Conservation (phyloP, 2,888 invertebrate species). For the Caenorhabditis panamensis region DNA sequence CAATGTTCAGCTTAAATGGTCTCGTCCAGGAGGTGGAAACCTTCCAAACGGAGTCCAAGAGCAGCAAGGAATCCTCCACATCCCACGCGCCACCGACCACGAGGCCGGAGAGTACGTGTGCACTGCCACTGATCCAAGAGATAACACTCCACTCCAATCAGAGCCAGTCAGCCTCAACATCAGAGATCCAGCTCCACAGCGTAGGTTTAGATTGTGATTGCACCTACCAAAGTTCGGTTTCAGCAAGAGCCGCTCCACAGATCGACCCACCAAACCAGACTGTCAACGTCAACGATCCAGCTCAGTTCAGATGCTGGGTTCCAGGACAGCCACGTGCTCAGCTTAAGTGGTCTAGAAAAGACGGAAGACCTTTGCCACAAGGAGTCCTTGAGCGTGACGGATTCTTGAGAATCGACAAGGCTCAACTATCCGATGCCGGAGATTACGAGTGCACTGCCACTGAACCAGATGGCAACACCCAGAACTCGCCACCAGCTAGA, state of each 20-base stretch:
- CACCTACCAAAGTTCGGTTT: neutral
- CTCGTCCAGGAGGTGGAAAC: constrained; percentile 63
- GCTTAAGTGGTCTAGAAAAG: constrained; percentile 84
- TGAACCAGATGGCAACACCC: constrained; percentile 81
- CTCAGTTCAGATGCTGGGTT: constrained; percentile 86
- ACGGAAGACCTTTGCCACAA: constrained; percentile 82
- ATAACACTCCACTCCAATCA: constrained; percentile 74
- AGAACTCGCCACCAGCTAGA: constrained; percentile 84
- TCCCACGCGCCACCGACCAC: constrained; percentile 60
- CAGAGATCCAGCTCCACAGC: constrained; percentile 55
- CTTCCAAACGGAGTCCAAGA: constrained; percentile 70
- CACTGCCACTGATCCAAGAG: constrained; percentile 84
- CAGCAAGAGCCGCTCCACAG: constrained; percentile 74
- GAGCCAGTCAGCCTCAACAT: constrained; percentile 65
- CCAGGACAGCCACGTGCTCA: constrained; percentile 85
- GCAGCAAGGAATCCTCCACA: constrained; percentile 71
- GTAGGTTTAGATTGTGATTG: neutral
- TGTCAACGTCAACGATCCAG: constrained; percentile 86
- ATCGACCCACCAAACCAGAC: constrained; percentile 85
- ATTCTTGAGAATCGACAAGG: constrained; percentile 87
- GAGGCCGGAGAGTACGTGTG: constrained; percentile 89
- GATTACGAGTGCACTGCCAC: constrained; percentile 89
- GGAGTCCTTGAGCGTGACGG: constrained; percentile 85
- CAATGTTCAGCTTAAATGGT: constrained; percentile 73
- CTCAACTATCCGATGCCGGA: constrained; percentile 87